Evolutionary conservation across 2,113 vertebrate species (phyloP).

Genomic region (Eonycteris spelaea): DNA sequence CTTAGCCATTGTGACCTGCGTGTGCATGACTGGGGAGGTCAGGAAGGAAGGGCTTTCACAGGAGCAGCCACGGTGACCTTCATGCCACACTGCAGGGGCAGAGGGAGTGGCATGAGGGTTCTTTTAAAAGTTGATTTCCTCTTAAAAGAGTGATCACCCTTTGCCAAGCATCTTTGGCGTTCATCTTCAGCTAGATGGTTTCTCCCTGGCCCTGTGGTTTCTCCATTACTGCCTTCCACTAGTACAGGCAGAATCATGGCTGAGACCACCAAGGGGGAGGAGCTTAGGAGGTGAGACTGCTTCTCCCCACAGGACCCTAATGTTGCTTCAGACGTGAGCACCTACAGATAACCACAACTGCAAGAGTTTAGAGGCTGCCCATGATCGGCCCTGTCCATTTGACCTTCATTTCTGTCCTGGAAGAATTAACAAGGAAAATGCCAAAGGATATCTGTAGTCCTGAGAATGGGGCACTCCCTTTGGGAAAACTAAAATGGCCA

Average conservation of each 20-base stretch:
- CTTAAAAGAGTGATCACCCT: conserved; percentile 39
- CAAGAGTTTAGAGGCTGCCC: neutral
- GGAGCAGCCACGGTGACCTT: neutral
- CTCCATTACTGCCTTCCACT: neutral
- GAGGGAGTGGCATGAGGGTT: neutral
- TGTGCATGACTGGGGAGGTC: too few species aligned
- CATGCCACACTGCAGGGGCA: accelerated
- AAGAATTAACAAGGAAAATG: neutral
- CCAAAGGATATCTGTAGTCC: neutral
- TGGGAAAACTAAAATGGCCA: neutral
- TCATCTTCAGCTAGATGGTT: conserved; percentile 20
- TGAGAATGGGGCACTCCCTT: neutral
- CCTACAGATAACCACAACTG: neutral
- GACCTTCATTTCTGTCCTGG: neutral
- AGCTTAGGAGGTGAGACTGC: neutral
- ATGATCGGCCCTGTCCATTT: neutral
- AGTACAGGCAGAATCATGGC: neutral
- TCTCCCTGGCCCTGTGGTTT: conserved; percentile 34
- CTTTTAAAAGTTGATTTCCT: conserved; percentile 46
- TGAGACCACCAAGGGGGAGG: neutral
- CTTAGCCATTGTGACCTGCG: neutral
- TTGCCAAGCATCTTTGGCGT: conserved; percentile 38
- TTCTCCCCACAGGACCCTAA: neutral
- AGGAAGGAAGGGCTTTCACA: neutral
- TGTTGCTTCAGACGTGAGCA: neutral